Conservation (phyloP, 2,888 invertebrate genomes). For the Physocephala rufipes region DNA sequence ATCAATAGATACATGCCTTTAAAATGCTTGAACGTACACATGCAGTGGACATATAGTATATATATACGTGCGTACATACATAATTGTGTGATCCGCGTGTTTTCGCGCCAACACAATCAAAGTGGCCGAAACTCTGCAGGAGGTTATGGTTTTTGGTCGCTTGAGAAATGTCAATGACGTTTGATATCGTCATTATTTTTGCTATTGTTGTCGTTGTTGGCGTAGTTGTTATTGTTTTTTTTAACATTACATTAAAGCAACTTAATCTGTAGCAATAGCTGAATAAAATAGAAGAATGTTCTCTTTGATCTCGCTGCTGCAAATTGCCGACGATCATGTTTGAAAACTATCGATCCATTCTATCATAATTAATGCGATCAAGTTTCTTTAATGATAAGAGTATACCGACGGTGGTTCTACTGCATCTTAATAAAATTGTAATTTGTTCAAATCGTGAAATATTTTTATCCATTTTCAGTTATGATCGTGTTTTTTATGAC, state of each 20-base stretch:
- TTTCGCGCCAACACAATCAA: neutral
- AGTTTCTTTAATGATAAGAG: too few species aligned
- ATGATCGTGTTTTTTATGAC: too few species aligned
- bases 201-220: neutral
- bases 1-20: too few species aligned
- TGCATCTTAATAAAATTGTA: too few species aligned
- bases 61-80: neutral
- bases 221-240: neutral
- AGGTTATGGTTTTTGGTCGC: neutral
- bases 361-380: neutral
- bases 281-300: slow-evolving; percentile 15
- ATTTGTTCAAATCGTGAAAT: too few species aligned
- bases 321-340: slow-evolving; percentile 4
- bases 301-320: slow-evolving; percentile 19
- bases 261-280: slow-evolving; percentile 20
- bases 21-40: neutral
- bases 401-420: neutral
- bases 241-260: slow-evolving; percentile 6
- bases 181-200: neutral
- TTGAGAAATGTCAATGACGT: neutral
- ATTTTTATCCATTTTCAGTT: too few species aligned
- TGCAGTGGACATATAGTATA: too few species aligned
- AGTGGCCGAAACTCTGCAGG: slow-evolving; percentile 11
- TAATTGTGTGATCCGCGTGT: too few species aligned
- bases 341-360: slow-evolving; percentile 9